A percentile compares a stretch with the other conserved stretches of the same genome.
phyloP scores from a whole-genome alignment of 1,140 invertebrate species.

The Adelges cooleyi region DNA sequence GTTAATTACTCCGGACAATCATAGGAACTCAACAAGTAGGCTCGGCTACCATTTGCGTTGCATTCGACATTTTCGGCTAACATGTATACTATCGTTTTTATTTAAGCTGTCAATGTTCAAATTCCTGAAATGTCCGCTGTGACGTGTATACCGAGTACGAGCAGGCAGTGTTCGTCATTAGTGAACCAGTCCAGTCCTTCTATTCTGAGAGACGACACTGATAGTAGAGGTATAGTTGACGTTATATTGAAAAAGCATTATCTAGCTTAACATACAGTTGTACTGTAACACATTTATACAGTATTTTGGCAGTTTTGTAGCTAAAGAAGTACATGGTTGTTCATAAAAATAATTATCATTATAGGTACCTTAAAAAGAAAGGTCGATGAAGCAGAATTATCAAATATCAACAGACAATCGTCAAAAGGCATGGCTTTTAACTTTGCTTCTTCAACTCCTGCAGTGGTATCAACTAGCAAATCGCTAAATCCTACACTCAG shows the following conservation, averaged over 20 bases:
- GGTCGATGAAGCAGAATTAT: neutral
- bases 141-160: conserved; percentile 13
- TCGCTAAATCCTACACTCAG: neutral
- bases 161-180: conserved; percentile 10
- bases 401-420: neutral
- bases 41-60: neutral
- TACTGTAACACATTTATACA: too few relatives aligned
- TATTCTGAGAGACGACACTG: neutral
- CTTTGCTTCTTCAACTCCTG: conserved; percentile 15
- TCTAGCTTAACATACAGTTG: too few relatives aligned
- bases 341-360: too few relatives aligned
- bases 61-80: too few relatives aligned
- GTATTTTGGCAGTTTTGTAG: too few relatives aligned
- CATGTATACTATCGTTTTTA: neutral
- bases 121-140: conserved; percentile 3
- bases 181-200: neutral
- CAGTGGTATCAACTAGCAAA: neutral
- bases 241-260: too few relatives aligned
- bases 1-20: neutral
- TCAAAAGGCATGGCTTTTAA: neutral
- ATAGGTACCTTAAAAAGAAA: conserved; percentile 11
- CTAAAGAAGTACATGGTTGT: too few relatives aligned
- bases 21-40: neutral
- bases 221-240: conserved; percentile 2
- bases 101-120: neutral